Percentiles rank a stretch among this genome's conserved stretches.
These are phyloP conservation scores for Ophiodon elongatus DNA, from an alignment of 2,113 vertebrate species.

Conservation along the genomic window DNA sequence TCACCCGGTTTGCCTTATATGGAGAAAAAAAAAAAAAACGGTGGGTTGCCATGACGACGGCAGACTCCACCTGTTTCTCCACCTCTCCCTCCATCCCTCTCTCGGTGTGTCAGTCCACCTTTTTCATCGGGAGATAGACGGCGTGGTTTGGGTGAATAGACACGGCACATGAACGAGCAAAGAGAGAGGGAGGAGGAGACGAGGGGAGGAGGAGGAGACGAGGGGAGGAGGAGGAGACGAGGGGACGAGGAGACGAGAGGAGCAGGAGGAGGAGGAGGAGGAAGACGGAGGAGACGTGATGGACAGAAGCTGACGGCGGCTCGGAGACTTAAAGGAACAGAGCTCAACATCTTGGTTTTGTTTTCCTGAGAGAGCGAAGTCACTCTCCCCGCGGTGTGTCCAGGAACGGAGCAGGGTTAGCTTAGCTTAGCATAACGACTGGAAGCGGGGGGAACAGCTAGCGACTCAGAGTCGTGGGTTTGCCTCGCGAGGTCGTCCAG, in stretches of 20 bases:
- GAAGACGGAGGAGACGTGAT: constrained; percentile 22
- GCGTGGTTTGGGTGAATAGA: constrained; percentile 61
- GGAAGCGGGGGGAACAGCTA: background rate
- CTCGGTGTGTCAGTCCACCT: constrained; percentile 39
- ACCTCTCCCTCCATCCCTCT: constrained; percentile 3
- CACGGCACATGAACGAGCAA: constrained; percentile 47
- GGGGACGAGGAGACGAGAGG: background rate
- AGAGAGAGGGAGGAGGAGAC: constrained; percentile 34
- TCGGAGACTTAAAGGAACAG: constrained; percentile 21
- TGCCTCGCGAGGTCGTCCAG: no score
- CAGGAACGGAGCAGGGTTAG: background rate
- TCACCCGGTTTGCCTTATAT: constrained; percentile 85
- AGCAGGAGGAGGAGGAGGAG: constrained; percentile 20
- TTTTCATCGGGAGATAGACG: constrained; percentile 52
- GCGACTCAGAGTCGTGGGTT: no score
- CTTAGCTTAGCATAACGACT: background rate
- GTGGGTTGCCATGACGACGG: constrained; percentile 89
- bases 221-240: constrained; percentile 23
- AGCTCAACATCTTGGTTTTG: background rate
- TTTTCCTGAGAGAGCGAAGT: background rate
- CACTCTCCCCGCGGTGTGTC: background rate
- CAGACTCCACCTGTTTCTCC: constrained; percentile 89
- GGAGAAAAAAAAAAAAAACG: constrained; percentile 59
- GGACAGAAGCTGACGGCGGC: constrained; percentile 31
- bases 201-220: background rate